Conservation (phyloP, 2,888 invertebrate species). For the Zhuqinia jingwanae region DNA sequence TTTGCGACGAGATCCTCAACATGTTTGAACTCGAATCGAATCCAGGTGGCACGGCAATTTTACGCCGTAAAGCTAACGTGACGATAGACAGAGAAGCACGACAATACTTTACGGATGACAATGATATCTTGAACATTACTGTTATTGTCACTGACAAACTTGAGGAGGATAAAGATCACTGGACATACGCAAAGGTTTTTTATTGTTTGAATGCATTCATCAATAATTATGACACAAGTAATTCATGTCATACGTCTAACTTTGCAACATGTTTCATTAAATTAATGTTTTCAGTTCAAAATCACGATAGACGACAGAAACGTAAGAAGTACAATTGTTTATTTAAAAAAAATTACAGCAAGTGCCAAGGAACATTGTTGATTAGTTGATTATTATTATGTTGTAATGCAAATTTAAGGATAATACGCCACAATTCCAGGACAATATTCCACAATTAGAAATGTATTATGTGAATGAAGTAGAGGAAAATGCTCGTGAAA, state of each 20-base stretch:
- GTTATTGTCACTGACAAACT: constrained; percentile 57
- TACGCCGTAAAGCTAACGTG: constrained; percentile 19
- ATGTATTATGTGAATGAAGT: background rate
- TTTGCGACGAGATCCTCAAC: constrained; percentile 77
- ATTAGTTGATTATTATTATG: background rate
- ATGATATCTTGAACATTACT: constrained; percentile 31
- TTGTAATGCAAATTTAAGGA: constrained; percentile 45
- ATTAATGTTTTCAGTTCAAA: constrained; percentile 45
- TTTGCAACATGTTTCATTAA: too few species aligned
- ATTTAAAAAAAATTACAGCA: too few species aligned
- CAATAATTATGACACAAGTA: too few species aligned
- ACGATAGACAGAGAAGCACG: constrained; percentile 60
- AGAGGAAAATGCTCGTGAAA: background rate
- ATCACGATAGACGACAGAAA: constrained; percentile 49
- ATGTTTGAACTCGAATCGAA: constrained; percentile 53
- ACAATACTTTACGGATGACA: constrained; percentile 22
- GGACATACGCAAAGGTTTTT: background rate
- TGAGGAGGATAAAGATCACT: too few species aligned
- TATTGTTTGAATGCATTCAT: background rate
- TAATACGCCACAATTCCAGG: constrained; percentile 36
- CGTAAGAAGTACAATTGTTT: constrained; percentile 48
- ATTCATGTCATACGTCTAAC: too few species aligned
- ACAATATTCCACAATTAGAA: background rate
- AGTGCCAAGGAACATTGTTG: too few species aligned
- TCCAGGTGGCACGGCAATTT: constrained; percentile 44